Evolutionary conservation across 2,113 vertebrate genomes (phyloP), one percentile per base, ranked within the genome.

Genomic region (Leucosticte australis): DNA sequence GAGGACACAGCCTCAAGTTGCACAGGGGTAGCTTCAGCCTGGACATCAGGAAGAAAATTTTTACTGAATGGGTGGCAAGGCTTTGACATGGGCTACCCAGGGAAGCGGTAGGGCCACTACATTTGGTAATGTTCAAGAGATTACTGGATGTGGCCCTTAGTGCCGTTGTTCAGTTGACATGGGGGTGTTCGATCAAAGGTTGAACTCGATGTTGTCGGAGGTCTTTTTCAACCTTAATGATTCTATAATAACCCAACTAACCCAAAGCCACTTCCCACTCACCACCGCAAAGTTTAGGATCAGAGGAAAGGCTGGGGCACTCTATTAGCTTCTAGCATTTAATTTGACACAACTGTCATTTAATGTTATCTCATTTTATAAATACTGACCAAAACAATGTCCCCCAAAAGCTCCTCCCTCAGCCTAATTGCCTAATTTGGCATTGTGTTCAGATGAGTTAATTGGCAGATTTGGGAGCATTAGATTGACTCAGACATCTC

Each of bases 211-310:
- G 10, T 53, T 44, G 13, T 17, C n/a, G 19, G 46, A 75, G 33
- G 28, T 39, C 27, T n/a, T 74, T 82, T 82, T 37, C 15, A 67
- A 59, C 6, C 10, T 80, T 28, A 64, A 23, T 23, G 5, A 23
- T 42, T 35, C 31, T 23, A 50, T 57, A 64, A 73, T 88, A 82
- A 6, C 4, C 6, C 47, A 73, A 74, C 85, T 4, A 76, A 64
- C 9, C 6, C 7, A 46, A 77, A 74, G 31, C 7, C 6, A 37
- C 9, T 59, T 31, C 7, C 26, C 17, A 27, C 4, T 12, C 2
- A 19, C 23, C 15, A 12, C 9, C 0, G 0, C 4, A 7, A 60
- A 12, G 3, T 30, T 64, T 73, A 78, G n/a, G n/a, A 70, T 31
- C 6, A 41, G 14, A 74, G 4, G 14, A 87, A 89, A 91, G 26